Evolutionary conservation across 1,140 invertebrate species (phyloP).

Genomic region (Sycobia sp.): DNA sequence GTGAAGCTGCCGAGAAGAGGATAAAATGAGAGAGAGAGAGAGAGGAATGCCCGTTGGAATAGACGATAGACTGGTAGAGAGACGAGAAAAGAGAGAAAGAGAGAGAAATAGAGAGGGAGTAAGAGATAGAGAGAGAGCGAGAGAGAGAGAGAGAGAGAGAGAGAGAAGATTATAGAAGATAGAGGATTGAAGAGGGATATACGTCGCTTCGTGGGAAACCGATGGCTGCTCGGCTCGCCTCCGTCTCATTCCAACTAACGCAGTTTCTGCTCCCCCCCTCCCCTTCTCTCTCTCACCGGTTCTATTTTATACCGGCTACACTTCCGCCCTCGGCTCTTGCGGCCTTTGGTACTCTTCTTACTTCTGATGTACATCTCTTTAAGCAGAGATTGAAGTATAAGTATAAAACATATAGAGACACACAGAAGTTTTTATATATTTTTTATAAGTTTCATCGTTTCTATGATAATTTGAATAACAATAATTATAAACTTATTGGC

Average conservation of each 20-base stretch:
- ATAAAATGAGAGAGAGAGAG: neutral
- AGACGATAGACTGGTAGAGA: neutral
- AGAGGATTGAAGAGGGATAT: constrained; percentile 14
- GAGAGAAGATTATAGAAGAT: neutral
- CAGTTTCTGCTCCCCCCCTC: constrained; percentile 10
- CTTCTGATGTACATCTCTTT: too few species aligned
- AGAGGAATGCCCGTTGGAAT: constrained; percentile 1
- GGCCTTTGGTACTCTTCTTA: neutral
- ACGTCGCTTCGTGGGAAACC: constrained; percentile 26
- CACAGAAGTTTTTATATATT: too few species aligned
- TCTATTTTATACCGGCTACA: constrained; percentile 31
- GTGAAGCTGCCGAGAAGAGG: neutral
- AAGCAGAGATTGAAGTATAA: too few species aligned
- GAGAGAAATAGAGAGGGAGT: too few species aligned
- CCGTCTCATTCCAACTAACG: constrained; percentile 22
- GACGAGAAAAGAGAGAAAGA: neutral
- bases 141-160: neutral
- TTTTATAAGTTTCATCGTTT: too few species aligned
- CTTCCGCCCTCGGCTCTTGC: constrained; percentile 33
- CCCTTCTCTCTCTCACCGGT: constrained; percentile 21
- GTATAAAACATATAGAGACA: too few species aligned
- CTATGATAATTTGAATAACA: too few species aligned
- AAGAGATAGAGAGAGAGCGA: neutral
- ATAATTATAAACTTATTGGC: too few species aligned
- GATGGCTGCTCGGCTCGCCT: constrained; percentile 3